Evolutionary conservation across 2,888 invertebrate genomes (phyloP).

Genomic region (Torymus auratus): DNA sequence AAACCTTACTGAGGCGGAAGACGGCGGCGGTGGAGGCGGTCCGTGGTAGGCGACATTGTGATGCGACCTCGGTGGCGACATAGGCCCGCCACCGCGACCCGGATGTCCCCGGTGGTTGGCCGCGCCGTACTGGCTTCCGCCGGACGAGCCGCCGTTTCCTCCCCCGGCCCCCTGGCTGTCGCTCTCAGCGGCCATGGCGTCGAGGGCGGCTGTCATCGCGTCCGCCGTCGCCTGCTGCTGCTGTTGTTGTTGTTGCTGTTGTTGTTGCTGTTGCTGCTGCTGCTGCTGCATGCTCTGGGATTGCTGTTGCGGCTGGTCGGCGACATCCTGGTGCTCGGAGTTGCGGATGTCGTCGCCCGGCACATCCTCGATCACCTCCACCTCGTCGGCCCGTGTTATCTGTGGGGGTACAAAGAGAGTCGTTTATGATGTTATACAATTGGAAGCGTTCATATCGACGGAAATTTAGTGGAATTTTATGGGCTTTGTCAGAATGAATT

Average conservation of each 20-base stretch:
- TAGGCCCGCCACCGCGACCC: conserved; percentile 76
- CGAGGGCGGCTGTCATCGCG: conserved; percentile 34
- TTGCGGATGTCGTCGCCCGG: conserved; percentile 78
- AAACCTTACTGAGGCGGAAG: conserved; percentile 80
- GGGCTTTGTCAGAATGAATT: too few species aligned
- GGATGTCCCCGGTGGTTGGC: conserved; percentile 75
- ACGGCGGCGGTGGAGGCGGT: conserved; percentile 82
- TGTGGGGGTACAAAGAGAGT: conserved; percentile 49
- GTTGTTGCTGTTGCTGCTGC: conserved; percentile 60
- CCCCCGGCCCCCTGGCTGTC: neutral
- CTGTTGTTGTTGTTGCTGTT: conserved; percentile 43
- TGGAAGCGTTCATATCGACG: too few species aligned
- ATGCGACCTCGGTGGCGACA: conserved; percentile 67
- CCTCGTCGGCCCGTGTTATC: conserved; percentile 78
- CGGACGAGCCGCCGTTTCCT: neutral
- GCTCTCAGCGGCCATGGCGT: conserved; percentile 26
- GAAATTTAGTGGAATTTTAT: too few species aligned
- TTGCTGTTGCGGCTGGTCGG: conserved; percentile 78
- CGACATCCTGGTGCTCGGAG: conserved; percentile 67
- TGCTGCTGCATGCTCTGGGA: conserved; percentile 78
- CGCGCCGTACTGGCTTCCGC: conserved; percentile 69
- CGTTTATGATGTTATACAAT: too few species aligned
- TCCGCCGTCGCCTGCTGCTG: conserved; percentile 40
- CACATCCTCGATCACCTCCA: conserved; percentile 82
- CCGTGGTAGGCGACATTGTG: conserved; percentile 85